phyloP scores from a whole-genome alignment of 2,113 vertebrate species.

The Chloroceryle aenea region DNA sequence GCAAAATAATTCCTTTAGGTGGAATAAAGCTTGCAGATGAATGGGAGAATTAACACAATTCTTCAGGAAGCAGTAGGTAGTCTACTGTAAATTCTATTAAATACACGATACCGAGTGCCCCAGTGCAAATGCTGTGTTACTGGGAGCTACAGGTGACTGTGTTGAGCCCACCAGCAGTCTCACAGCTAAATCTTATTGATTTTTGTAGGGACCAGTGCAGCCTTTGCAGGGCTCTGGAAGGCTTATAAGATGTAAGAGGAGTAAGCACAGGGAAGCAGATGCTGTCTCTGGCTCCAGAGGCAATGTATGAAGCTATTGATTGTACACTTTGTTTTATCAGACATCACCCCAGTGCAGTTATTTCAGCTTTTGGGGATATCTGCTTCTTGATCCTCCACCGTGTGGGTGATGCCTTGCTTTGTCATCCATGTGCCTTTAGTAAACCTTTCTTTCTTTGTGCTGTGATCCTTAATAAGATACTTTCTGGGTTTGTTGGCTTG shows the following conservation, averaged over 20 bases:
- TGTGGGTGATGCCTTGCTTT: neutral
- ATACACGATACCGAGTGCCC: neutral
- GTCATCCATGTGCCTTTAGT: neutral
- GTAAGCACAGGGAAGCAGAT: neutral
- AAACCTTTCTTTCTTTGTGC: neutral
- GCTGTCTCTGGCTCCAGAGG: neutral
- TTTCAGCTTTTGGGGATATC: neutral
- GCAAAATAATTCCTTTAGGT: neutral
- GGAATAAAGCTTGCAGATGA: neutral
- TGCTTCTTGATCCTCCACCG: neutral
- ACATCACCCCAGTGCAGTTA: neutral
- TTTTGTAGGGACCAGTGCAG: neutral
- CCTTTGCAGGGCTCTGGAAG: neutral
- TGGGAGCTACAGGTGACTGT: neutral
- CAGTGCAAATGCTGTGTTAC: neutral
- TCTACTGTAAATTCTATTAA: neutral
- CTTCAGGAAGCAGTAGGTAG: neutral
- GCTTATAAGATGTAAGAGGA: constrained; percentile 3
- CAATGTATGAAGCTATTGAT: neutral
- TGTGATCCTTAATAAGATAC: neutral
- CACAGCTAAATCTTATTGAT: neutral
- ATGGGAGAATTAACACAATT: neutral
- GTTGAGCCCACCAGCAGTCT: neutral
- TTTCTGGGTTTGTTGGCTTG: neutral
- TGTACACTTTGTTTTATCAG: constrained; percentile 4